Percentiles rank a stretch among this genome's conserved stretches.
Conservation (phyloP, 2,113 vertebrate species). For the Actenoides hombroni region DNA sequence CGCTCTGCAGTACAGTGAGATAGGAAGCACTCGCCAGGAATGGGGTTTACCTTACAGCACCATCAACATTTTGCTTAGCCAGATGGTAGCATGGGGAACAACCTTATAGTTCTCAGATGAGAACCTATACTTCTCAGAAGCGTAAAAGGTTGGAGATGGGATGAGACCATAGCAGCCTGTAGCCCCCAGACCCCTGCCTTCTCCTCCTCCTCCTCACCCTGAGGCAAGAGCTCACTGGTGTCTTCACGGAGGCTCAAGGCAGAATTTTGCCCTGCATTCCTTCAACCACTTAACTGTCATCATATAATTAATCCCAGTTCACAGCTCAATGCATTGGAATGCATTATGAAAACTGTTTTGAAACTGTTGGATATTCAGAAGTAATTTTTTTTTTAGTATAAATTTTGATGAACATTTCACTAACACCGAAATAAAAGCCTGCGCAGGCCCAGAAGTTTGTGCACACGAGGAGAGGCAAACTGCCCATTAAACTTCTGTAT, state of each 20-base stretch:
- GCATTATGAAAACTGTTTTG: conserved; percentile 9
- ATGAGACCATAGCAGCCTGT: not conserved
- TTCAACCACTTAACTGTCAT: not conserved
- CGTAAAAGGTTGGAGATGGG: not conserved
- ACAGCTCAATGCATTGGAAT: conserved; percentile 11
- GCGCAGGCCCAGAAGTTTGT: not conserved
- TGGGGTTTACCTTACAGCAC: not conserved
- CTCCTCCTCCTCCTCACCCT: not conserved
- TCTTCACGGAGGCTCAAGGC: not conserved
- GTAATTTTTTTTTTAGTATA: not conserved
- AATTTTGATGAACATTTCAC: not conserved
- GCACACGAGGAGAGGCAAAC: not conserved
- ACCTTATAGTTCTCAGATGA: not conserved
- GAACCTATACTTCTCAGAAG: not conserved
- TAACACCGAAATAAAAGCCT: not conserved
- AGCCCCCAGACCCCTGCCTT: not conserved
- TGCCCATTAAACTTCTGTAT: not conserved
- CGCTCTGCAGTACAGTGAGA: not conserved
- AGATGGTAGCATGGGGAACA: not conserved
- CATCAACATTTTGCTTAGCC: not conserved
- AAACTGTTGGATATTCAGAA: not conserved
- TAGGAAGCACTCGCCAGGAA: not conserved
- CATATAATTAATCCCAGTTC: not conserved
- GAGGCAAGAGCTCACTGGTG: accelerated
- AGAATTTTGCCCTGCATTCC: conserved; percentile 9